These are phyloP conservation scores for Sciaenops ocellatus DNA, from an alignment of 2,797 vertebrate genomes.

Conservation along the genomic window DNA sequence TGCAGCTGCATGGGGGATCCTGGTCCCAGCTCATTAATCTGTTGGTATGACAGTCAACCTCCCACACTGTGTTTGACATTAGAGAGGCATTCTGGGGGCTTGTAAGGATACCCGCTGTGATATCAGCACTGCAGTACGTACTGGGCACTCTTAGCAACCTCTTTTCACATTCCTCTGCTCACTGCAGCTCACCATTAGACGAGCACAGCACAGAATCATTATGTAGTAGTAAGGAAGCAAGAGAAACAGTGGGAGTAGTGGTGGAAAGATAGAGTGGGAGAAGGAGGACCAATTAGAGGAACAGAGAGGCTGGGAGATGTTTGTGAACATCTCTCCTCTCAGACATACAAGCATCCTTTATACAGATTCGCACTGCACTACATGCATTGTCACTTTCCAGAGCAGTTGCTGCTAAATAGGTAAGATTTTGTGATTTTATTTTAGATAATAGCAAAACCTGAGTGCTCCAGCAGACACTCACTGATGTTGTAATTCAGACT, in stretches of 20 bases:
- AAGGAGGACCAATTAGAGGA: conserved; percentile 10
- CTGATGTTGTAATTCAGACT: not conserved
- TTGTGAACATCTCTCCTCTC: not conserved
- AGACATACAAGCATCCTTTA: not conserved
- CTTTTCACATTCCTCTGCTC: conserved; percentile 36
- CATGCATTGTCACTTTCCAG: not conserved
- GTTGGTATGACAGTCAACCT: conserved; percentile 32
- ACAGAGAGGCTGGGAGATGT: not conserved
- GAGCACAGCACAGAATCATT: conserved; percentile 6
- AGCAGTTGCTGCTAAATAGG: not conserved
- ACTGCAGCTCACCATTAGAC: conserved; percentile 36
- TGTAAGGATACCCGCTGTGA: conserved; percentile 52
- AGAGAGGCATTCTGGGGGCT: conserved; percentile 47
- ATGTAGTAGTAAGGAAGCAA: conserved; percentile 1
- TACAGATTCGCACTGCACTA: not conserved
- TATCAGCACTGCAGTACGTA: conserved; percentile 40
- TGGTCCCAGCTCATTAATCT: conserved; percentile 68
- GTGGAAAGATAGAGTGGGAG: not conserved
- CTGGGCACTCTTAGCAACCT: conserved; percentile 35
- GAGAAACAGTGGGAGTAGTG: conserved; percentile 2
- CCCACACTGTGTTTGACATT: conserved; percentile 62
- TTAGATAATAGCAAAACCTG: not conserved
- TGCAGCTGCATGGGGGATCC: conserved; percentile 36
- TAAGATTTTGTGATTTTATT: not conserved
- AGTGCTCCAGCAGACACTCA: not conserved